Evolutionary conservation across 53 echinoderm and acorn worm genomes (phyloP).

Genomic region (Mesocentrotus franciscanus): DNA sequence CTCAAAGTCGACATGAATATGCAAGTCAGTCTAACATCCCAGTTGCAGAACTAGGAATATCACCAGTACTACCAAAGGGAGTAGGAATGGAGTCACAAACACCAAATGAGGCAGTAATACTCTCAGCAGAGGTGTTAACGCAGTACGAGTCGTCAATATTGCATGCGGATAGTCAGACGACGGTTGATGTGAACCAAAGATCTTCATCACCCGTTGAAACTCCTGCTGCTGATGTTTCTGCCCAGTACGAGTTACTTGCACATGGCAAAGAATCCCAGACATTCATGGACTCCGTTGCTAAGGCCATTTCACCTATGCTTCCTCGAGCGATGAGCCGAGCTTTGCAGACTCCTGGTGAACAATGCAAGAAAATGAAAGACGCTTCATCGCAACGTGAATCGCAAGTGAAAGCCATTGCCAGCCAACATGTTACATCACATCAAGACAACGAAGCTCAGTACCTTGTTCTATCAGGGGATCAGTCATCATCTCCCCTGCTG

Average conservation of each 20-base stretch:
- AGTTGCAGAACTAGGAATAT: background rate
- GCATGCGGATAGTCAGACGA: constrained; percentile 27
- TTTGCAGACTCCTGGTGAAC: background rate
- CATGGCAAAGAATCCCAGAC: constrained; percentile 21
- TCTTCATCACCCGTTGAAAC: constrained; percentile 17
- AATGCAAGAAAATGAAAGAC: background rate
- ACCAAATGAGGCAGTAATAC: background rate
- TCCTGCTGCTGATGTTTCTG: background rate
- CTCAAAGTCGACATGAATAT: background rate
- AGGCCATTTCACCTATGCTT: constrained; percentile 38
- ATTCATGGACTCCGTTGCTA: constrained; percentile 4
- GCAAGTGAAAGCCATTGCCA: background rate
- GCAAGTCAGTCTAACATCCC: background rate
- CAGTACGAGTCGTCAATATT: constrained; percentile 19
- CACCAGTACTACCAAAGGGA: constrained; percentile 12
- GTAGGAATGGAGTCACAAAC: constrained; percentile 1
- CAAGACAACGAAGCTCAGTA: background rate
- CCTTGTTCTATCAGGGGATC: background rate
- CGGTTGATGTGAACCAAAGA: background rate
- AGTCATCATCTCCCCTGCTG: constrained; percentile 40
- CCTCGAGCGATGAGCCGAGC: constrained; percentile 4
- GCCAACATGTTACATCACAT: background rate
- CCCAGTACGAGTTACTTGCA: background rate
- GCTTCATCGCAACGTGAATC: background rate
- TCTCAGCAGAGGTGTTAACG: background rate